These are phyloP conservation scores for Oxytorus armatus DNA, from an alignment of 2,888 invertebrate genomes.

Conservation along the genomic window DNA sequence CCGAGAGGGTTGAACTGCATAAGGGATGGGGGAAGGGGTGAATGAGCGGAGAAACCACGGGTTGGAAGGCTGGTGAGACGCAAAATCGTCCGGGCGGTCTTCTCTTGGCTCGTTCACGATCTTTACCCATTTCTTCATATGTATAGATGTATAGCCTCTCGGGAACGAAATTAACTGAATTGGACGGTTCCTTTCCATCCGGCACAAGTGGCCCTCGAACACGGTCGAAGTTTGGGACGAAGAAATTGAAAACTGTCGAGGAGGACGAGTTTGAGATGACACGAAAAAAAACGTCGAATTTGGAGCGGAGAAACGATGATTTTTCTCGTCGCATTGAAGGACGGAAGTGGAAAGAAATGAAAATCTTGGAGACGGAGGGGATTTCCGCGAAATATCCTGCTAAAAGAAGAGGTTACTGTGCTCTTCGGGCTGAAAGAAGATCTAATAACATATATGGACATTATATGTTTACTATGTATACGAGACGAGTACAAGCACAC, in stretches of 20 bases:
- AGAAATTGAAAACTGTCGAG: slow-evolving; percentile 48
- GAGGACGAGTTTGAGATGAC: slow-evolving; percentile 1
- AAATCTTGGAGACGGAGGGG: background rate
- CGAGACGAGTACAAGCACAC: slow-evolving; percentile 18
- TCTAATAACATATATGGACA: slow-evolving; percentile 4
- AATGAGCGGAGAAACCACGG: slow-evolving; percentile 14
- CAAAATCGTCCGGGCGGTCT: background rate
- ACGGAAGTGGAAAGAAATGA: background rate
- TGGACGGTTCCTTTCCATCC: slow-evolving; percentile 9
- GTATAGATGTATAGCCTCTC: too few relatives aligned
- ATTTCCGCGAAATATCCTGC: background rate
- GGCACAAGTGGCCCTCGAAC: slow-evolving; percentile 48
- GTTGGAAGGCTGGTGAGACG: background rate
- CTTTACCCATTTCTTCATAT: too few relatives aligned
- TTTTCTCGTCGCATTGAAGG: background rate
- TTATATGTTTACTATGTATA: slow-evolving; percentile 12
- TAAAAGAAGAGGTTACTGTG: slow-evolving; percentile 6
- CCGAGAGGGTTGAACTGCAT: background rate
- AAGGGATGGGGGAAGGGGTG: background rate
- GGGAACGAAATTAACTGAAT: slow-evolving; percentile 60
- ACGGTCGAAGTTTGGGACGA: slow-evolving; percentile 2
- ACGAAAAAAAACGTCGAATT: too few relatives aligned
- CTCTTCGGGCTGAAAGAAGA: background rate
- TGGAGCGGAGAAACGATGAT: too few relatives aligned
- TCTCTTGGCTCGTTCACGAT: background rate